Conservation (phyloP, 1,140 invertebrate genomes). For the Tetragonula clypearis region DNA sequence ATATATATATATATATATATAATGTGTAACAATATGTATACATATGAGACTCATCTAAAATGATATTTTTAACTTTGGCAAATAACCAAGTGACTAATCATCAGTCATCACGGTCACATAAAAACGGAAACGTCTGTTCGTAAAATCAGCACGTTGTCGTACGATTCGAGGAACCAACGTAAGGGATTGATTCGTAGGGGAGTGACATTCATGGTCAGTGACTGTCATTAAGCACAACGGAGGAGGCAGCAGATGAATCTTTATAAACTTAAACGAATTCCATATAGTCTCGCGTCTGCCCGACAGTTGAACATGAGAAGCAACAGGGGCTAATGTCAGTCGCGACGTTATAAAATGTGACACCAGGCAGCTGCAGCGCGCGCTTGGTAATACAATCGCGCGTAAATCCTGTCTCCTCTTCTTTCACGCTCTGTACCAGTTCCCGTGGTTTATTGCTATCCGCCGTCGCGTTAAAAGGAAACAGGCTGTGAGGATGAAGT, state of each 20-base stretch:
- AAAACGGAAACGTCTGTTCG: background rate
- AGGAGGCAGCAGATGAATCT: conserved; percentile 14
- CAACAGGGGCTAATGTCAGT: conserved; percentile 64
- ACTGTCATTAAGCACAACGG: conserved; percentile 3
- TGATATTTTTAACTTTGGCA: background rate
- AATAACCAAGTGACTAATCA: background rate
- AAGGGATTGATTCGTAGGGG: background rate
- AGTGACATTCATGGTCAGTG: background rate
- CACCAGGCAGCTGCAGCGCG: conserved; percentile 64
- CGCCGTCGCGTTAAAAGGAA: conserved; percentile 57
- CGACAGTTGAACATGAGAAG: conserved; percentile 39
- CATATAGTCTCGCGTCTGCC: conserved; percentile 14
- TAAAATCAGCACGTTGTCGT: background rate
- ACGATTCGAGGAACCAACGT: conserved; percentile 27
- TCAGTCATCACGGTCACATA: too few species aligned
- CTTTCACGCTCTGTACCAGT: conserved; percentile 42
- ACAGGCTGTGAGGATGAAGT: conserved; percentile 42
- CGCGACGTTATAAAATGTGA: conserved; percentile 70
- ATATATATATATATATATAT: too few species aligned
- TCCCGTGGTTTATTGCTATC: conserved; percentile 65
- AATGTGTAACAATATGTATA: too few species aligned
- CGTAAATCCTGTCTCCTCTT: conserved; percentile 69
- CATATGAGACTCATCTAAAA: too few species aligned
- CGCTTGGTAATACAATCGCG: conserved; percentile 69
- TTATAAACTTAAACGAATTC: conserved; percentile 34